A percentile compares a stretch with the other conserved stretches of the same genome.
These are phyloP conservation scores for Melanerpes formicivorus DNA, from an alignment of 2,113 vertebrate genomes.

Conservation along the genomic window DNA sequence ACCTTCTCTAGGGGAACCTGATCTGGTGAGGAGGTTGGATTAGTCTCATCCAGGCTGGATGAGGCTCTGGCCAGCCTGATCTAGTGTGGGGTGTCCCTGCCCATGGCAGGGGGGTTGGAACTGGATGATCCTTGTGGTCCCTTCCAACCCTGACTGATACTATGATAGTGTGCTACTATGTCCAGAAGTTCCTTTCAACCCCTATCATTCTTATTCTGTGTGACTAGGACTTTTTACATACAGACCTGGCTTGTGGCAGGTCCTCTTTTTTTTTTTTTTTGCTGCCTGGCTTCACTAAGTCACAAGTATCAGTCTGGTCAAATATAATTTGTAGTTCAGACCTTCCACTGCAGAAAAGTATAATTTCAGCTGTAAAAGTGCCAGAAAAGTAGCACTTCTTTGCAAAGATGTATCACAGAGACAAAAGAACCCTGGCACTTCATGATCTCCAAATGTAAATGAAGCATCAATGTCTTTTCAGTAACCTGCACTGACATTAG, in stretches of 20 bases:
- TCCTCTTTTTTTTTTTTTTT: background rate
- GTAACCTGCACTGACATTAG: background rate
- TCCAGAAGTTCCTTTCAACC: no score
- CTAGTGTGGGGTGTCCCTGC: no score
- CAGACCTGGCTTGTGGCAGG: background rate
- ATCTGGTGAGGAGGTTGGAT: no score
- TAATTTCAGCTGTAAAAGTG: conserved; percentile 7
- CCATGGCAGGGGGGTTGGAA: no score
- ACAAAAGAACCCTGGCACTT: background rate
- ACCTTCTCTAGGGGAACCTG: no score
- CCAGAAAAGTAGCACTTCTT: background rate
- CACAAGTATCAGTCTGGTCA: background rate
- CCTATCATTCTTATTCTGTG: background rate
- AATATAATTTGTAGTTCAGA: conserved; percentile 4
- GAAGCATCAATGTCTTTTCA: background rate
- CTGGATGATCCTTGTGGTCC: no score
- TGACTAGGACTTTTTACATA: background rate
- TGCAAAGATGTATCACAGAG: background rate
- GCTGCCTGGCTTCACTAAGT: background rate
- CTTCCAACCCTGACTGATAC: no score
- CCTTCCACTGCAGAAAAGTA: background rate
- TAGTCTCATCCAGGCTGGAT: no score
- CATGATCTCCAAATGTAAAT: background rate
- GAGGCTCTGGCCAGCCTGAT: no score
- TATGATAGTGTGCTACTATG: no score